These are phyloP conservation scores for Orthosia gracilis DNA, from an alignment of 2,888 invertebrate genomes.

Conservation along the genomic window DNA sequence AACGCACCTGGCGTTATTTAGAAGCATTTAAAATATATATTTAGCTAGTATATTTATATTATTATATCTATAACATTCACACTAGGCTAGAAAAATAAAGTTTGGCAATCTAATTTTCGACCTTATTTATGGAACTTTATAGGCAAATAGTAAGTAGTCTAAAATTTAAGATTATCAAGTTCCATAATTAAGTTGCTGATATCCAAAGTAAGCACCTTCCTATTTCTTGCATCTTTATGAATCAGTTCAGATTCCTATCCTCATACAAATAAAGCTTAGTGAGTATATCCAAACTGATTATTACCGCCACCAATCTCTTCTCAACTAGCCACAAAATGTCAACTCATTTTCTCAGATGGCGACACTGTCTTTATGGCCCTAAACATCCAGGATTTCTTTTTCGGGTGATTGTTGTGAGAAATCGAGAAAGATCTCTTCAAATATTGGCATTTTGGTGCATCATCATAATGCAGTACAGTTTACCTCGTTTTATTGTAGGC, in stretches of 20 bases:
- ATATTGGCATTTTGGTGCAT: slow-evolving; percentile 9
- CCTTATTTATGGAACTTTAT: slow-evolving; percentile 16
- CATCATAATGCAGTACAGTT: neutral
- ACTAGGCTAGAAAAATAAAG: slow-evolving; percentile 41
- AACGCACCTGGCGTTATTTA: slow-evolving; percentile 47
- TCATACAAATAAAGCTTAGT: slow-evolving; percentile 31
- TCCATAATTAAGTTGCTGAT: neutral
- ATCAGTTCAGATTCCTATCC: slow-evolving; percentile 43
- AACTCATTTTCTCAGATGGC: slow-evolving; percentile 15
- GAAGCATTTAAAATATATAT: slow-evolving; percentile 49
- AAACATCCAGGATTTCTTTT: neutral
- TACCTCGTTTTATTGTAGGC: slow-evolving; percentile 6
- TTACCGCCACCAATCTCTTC: neutral
- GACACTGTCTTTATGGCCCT: neutral
- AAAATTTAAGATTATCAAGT: neutral
- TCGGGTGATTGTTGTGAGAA: neutral
- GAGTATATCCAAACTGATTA: slow-evolving; percentile 48
- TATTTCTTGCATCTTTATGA: slow-evolving; percentile 15
- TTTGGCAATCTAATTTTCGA: slow-evolving; percentile 41
- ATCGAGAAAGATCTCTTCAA: neutral
- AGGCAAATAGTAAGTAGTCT: neutral
- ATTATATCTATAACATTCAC: slow-evolving; percentile 39
- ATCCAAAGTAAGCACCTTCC: slow-evolving; percentile 21
- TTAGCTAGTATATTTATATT: slow-evolving; percentile 34
- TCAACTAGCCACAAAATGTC: neutral